A percentile compares a stretch with the other conserved stretches of the same genome.
Conservation (phyloP, 2,113 vertebrate genomes). For the Xiphias gladius region DNA sequence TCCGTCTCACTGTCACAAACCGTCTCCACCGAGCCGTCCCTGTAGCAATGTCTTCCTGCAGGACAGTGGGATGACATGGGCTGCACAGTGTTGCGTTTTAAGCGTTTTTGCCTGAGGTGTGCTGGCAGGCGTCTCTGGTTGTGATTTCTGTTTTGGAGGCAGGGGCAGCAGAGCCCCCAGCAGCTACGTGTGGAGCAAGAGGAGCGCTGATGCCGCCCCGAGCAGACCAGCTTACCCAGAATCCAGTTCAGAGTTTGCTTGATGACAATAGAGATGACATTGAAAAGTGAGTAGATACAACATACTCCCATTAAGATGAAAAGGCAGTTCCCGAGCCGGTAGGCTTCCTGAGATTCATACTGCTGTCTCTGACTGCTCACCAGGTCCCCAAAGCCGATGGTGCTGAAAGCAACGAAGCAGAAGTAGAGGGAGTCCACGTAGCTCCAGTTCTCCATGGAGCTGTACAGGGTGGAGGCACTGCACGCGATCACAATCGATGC, state of each 20-base stretch:
- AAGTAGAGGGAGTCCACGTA: slow-evolving; percentile 87
- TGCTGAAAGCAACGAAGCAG: slow-evolving; percentile 88
- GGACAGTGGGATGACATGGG: slow-evolving; percentile 68
- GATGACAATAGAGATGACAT: slow-evolving; percentile 87
- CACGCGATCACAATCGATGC: slow-evolving; percentile 84
- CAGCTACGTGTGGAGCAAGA: slow-evolving; percentile 59
- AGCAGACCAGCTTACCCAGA: slow-evolving; percentile 79
- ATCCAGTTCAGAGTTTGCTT: slow-evolving; percentile 88
- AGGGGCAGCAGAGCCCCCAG: slow-evolving; percentile 75
- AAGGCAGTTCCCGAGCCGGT: slow-evolving; percentile 83
- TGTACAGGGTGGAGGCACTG: slow-evolving; percentile 85
- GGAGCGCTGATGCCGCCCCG: slow-evolving; percentile 57
- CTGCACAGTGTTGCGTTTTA: slow-evolving; percentile 81
- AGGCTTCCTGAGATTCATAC: slow-evolving; percentile 84
- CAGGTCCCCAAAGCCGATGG: slow-evolving; percentile 87
- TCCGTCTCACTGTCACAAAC: slow-evolving; percentile 86
- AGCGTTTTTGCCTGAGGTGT: slow-evolving; percentile 62
- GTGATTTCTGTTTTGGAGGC: slow-evolving; percentile 57
- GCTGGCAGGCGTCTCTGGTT: slow-evolving; percentile 54
- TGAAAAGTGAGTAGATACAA: slow-evolving; percentile 87
- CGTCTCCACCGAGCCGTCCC: slow-evolving; percentile 83
- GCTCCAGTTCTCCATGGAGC: slow-evolving; percentile 86
- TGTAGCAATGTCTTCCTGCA: slow-evolving; percentile 65
- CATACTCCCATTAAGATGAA: slow-evolving; percentile 87
- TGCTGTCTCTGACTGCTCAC: slow-evolving; percentile 84